These are phyloP conservation scores for Halyomorpha halys DNA, from an alignment of 1,140 invertebrate species.

Conservation along the genomic window DNA sequence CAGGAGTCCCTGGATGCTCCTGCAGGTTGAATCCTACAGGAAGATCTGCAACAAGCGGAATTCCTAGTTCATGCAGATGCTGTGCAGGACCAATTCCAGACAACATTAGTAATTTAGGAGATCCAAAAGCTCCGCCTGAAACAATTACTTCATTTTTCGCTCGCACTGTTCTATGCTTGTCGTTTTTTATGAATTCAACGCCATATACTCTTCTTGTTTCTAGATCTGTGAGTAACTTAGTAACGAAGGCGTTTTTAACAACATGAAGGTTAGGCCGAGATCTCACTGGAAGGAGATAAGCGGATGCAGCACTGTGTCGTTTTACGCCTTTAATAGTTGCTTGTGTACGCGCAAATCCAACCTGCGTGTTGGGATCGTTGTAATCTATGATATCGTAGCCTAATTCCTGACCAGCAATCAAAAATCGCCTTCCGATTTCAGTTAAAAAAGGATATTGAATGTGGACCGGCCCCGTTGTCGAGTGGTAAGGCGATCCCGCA, in stretches of 20 bases:
- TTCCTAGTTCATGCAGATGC: constrained; percentile 54
- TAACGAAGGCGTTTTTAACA: constrained; percentile 42
- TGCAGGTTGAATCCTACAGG: constrained; percentile 68
- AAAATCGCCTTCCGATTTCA: constrained; percentile 46
- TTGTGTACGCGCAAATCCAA: constrained; percentile 39
- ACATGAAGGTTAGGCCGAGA: constrained; percentile 45
- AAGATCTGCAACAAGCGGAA: constrained; percentile 52
- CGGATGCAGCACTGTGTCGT: constrained; percentile 42
- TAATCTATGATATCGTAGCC: constrained; percentile 51
- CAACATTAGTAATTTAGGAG: constrained; percentile 54
- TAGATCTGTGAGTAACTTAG: constrained; percentile 34
- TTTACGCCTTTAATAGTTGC: constrained; percentile 17
- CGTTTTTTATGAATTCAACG: constrained; percentile 42
- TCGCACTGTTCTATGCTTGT: constrained; percentile 34
- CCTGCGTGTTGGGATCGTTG: constrained; percentile 48
- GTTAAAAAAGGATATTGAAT: constrained; percentile 41
- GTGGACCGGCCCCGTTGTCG: constrained; percentile 44
- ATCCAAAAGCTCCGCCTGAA: constrained; percentile 49
- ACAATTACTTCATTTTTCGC: constrained; percentile 48
- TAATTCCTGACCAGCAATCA: constrained; percentile 48
- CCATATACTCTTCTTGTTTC: constrained; percentile 45
- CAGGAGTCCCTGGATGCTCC: constrained; percentile 52
- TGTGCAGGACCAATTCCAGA: constrained; percentile 59
- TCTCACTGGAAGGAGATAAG: constrained; percentile 44
- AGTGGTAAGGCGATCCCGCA: constrained; percentile 43